Percentiles rank a stretch among this genome's conserved stretches.
Conservation (phyloP, 2,797 vertebrate species). For the Sebastes hopkinsi region DNA sequence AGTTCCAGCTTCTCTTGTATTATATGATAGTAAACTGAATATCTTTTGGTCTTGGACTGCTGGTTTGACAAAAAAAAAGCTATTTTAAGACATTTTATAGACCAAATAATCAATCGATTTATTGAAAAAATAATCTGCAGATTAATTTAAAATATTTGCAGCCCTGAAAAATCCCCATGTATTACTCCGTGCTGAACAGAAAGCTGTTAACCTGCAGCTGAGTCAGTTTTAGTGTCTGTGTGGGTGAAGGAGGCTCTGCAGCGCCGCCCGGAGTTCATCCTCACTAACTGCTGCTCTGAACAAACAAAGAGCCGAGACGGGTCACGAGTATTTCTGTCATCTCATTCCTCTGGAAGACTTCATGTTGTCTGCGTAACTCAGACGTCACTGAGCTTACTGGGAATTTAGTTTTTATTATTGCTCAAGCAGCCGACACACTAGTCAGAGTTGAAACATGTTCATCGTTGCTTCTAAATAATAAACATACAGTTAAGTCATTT, state of each 20-base stretch:
- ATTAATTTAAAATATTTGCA: neutral
- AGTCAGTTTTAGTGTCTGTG: neutral
- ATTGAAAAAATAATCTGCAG: too few relatives aligned
- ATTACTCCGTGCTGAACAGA: neutral
- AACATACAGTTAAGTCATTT: neutral
- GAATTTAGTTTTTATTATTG: neutral
- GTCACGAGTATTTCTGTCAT: slow-evolving; percentile 8
- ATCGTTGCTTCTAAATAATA: neutral
- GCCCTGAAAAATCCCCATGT: neutral
- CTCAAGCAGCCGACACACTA: neutral
- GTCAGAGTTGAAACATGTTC: neutral
- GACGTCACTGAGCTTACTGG: slow-evolving; percentile 2
- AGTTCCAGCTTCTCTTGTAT: neutral
- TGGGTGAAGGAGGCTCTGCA: neutral
- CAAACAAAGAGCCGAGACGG: neutral
- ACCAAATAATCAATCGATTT: neutral
- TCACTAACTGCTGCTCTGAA: neutral
- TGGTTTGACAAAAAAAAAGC: neutral
- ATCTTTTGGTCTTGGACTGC: neutral
- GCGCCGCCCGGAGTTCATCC: slow-evolving; percentile 1
- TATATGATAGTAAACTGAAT: neutral
- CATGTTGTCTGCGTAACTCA: neutral
- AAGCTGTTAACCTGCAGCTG: neutral
- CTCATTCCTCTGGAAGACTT: neutral
- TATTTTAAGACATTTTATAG: too few relatives aligned